Percentiles rank a stretch among this genome's conserved stretches.
Conservation (phyloP, 2,113 vertebrate genomes). For the Origma solitaria region DNA sequence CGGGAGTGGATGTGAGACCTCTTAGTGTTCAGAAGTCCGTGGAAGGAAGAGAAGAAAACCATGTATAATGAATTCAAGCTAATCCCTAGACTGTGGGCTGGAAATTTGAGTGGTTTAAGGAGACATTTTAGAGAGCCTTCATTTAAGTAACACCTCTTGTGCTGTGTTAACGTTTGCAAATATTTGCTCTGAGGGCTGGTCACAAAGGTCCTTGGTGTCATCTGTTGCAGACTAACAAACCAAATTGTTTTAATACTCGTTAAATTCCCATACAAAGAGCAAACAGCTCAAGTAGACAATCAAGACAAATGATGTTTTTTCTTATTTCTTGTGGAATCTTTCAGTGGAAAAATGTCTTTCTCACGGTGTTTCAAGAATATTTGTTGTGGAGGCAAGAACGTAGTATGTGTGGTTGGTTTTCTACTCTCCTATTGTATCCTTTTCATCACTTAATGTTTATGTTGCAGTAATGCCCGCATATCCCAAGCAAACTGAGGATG, state of each 20-base stretch:
- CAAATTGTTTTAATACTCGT: not conserved
- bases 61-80: not conserved
- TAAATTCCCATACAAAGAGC: not conserved
- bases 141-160: not conserved
- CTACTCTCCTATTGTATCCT: not conserved
- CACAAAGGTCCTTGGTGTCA: not conserved
- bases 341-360: not conserved
- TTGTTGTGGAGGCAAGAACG: not conserved
- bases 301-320: not conserved
- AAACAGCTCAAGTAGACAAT: not conserved
- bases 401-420: not conserved
- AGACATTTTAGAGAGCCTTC: not conserved
- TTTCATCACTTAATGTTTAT: not conserved
- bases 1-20: not conserved
- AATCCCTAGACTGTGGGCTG: not conserved
- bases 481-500: not conserved
- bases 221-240: not conserved
- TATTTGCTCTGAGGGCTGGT: not conserved
- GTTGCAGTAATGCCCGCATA: not conserved
- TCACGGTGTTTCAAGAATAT: not conserved
- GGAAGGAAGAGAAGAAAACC: not conserved
- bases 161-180: not conserved
- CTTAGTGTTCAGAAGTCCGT: not conserved
- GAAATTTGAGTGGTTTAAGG: not conserved
- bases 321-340: not conserved